Evolutionary conservation across 2,113 vertebrate genomes (phyloP), one percentile per base, ranked within the genome.

Genomic region (Miniopterus natalensis): DNA sequence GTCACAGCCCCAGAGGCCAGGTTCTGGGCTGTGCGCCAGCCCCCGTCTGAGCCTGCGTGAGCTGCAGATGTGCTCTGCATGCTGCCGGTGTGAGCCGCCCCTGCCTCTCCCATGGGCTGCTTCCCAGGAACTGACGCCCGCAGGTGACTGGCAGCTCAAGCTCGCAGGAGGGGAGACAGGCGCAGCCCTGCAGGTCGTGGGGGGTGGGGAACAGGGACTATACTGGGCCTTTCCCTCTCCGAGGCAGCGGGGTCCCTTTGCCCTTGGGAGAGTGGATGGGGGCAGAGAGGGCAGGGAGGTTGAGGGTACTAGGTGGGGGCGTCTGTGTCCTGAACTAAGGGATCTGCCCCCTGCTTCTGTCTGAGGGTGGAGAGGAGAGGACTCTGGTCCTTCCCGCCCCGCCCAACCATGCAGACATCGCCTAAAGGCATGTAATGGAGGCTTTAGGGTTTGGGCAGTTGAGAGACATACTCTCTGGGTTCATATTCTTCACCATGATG

Each of bases 41-140:
- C 21, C 29, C n/a, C 0, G 18, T 0, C 49, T 66, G 17, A 36
- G 20, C 25, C 53, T 0, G 0, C 13, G 45, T 4, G 17, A 3
- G 4, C 25, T 59, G 31, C 17, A 20, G 49, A 55, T 20, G 31
- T 40, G 55, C 55, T 57, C 31, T 47, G 36, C 47, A 42, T 2
- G 63, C 78, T 88, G 74, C 84, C 73, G 8, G 0, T 25, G 45
- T 81, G 80, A 40, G 74, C 27, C 0, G 57, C 51, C 84, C 20
- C 85, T 93, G 59, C 80, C 49, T 68, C 75, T 70, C 47, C 81
- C 81, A 70, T 74, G 36, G 36, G 36, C 36, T 36, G 36, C 36
- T 36, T 36, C 36, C 36, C 36, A 36, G 36, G 36, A 2, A 36
- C 36, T 36, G 36, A 36, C 36, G 36, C 36, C 36, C 36, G 36